A percentile compares a stretch with the other conserved stretches of the same genome.
phyloP scores from a whole-genome alignment of 2,113 vertebrate species.

The Alectura lathami region DNA sequence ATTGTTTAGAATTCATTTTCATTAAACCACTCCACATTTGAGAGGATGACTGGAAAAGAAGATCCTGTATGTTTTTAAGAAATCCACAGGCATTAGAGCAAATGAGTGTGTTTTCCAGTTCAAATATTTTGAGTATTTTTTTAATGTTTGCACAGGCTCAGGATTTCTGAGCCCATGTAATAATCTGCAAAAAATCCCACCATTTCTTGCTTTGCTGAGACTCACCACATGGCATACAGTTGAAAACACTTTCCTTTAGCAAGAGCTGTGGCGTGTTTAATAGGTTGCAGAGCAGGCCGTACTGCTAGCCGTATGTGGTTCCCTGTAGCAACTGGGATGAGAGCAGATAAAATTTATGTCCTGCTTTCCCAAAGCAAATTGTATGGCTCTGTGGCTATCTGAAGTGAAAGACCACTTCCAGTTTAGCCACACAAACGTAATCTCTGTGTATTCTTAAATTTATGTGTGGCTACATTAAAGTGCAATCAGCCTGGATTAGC shows the following conservation, averaged over 20 bases:
- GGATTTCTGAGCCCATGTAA: constrained; percentile 37
- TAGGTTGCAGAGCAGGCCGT: constrained; percentile 20
- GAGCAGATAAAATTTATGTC: constrained; percentile 59
- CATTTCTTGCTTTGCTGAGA: constrained; percentile 27
- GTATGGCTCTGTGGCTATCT: constrained; percentile 52
- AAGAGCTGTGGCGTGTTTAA: constrained; percentile 37
- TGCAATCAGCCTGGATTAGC: constrained; percentile 37
- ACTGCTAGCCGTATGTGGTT: neutral
- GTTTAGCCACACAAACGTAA: constrained; percentile 33
- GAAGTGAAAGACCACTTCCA: constrained; percentile 62
- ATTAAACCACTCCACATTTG: constrained; percentile 11
- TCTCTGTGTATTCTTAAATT: constrained; percentile 58
- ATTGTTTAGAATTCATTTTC: neutral
- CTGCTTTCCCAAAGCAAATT: constrained; percentile 58
- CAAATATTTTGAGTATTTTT: constrained; percentile 71
- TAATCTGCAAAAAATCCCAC: constrained; percentile 15
- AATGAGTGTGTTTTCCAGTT: constrained; percentile 34
- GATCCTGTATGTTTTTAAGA: constrained; percentile 37
- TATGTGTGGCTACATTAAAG: constrained; percentile 20
- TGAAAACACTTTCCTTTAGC: constrained; percentile 54
- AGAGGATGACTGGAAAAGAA: constrained; percentile 25
- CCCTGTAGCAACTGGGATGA: neutral
- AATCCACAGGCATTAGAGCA: constrained; percentile 50
- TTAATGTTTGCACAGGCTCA: constrained; percentile 58
- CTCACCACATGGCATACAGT: constrained; percentile 32